A percentile compares a stretch with the other conserved stretches of the same genome.
phyloP scores from a whole-genome alignment of 2,113 vertebrate species.

The human (Homo sapiens) region GRCh38 chr16:23353501-23354000 shows the following conservation, averaged over 20 bases:
- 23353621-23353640: not conserved
- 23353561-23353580: not conserved
- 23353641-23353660: not conserved
- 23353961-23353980: not conserved
- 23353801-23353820: not conserved
- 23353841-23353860: not conserved
- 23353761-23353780: not conserved
- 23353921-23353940: not conserved
- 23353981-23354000: not conserved
- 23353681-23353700: not conserved
- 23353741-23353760: not conserved
- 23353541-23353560: not conserved
- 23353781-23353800: too few relatives aligned
- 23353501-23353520: not conserved
- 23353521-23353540: not conserved
- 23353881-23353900: not conserved
- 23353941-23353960: not conserved
- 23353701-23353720: not conserved
- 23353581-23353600: not conserved
- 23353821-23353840: not conserved
- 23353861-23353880: too few relatives aligned
- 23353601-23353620: not conserved
- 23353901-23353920: not conserved
- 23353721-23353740: not conserved
- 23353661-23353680: accelerated